phyloP scores from a whole-genome alignment of 2,888 invertebrate species.

The Ormyrus nitidulus region DNA sequence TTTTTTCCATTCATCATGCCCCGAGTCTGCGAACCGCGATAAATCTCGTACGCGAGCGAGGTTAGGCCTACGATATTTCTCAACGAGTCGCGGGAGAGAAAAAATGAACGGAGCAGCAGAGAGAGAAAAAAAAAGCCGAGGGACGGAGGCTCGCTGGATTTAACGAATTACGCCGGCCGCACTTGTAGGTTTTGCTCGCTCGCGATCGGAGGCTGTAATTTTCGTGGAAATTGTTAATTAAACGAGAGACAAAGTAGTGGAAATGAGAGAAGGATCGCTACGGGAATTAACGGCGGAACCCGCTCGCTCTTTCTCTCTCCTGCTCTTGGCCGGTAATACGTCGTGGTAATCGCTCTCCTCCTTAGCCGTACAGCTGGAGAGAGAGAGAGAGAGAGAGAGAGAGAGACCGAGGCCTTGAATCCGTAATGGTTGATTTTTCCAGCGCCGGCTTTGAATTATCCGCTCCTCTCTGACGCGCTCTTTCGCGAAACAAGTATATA shows the following conservation, averaged over 20 bases:
- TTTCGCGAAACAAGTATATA: slow-evolving; percentile 35
- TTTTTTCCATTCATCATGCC: slow-evolving; percentile 35
- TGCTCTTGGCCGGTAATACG: slow-evolving; percentile 43
- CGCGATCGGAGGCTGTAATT: slow-evolving; percentile 17
- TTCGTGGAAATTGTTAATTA: slow-evolving; percentile 49
- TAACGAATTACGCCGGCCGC: neutral
- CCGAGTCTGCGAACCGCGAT: slow-evolving; percentile 18
- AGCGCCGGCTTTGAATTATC: slow-evolving; percentile 60
- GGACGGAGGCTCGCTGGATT: neutral
- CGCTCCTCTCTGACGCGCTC: slow-evolving; percentile 23
- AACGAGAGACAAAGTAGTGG: slow-evolving; percentile 30
- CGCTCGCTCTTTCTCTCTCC: neutral
- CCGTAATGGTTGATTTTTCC: slow-evolving; percentile 65
- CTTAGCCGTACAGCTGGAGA: neutral
- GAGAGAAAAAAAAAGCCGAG: neutral
- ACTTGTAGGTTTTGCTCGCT: neutral
- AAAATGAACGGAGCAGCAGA: neutral
- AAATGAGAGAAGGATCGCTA: slow-evolving; percentile 32
- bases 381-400: slow-evolving; percentile 2
- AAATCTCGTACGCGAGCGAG: slow-evolving; percentile 21
- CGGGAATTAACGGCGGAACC: slow-evolving; percentile 25
- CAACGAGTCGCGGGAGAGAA: neutral
- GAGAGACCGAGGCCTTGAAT: slow-evolving; percentile 64
- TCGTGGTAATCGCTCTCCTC: slow-evolving; percentile 55
- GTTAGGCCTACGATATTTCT: neutral